These are phyloP conservation scores for Trachelus tabidus DNA, from an alignment of 2,888 invertebrate species.

Conservation along the genomic window DNA sequence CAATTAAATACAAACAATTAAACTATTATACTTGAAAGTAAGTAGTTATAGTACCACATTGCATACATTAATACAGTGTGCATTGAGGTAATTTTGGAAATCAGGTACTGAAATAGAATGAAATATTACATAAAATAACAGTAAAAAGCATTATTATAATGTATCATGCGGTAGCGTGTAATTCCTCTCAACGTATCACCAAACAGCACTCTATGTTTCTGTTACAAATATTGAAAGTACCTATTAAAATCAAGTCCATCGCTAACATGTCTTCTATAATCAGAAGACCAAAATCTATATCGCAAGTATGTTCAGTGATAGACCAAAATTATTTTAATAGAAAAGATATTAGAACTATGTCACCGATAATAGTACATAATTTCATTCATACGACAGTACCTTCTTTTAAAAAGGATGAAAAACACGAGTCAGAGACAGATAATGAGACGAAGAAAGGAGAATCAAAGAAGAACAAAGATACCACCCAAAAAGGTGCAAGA, in stretches of 20 bases:
- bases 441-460: neutral
- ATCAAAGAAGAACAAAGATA: constrained; percentile 29
- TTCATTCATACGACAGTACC: neutral
- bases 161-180: neutral
- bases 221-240: neutral
- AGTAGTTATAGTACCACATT: neutral
- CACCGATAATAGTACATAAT: neutral
- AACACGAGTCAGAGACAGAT: neutral
- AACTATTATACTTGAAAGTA: neutral
- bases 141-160: neutral
- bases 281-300: neutral
- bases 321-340: neutral
- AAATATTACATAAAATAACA: neutral
- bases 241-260: neutral
- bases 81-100: neutral
- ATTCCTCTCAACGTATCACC: neutral
- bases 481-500: neutral
- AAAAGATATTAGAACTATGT: neutral
- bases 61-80: neutral
- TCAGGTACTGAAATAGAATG: neutral
- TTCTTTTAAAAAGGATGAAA: neutral
- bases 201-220: neutral
- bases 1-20: neutral
- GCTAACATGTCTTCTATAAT: neutral
- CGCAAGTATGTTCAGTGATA: neutral